Evolutionary conservation across 2,113 vertebrate species (phyloP).

Genomic region (Isurus oxyrinchus): DNA sequence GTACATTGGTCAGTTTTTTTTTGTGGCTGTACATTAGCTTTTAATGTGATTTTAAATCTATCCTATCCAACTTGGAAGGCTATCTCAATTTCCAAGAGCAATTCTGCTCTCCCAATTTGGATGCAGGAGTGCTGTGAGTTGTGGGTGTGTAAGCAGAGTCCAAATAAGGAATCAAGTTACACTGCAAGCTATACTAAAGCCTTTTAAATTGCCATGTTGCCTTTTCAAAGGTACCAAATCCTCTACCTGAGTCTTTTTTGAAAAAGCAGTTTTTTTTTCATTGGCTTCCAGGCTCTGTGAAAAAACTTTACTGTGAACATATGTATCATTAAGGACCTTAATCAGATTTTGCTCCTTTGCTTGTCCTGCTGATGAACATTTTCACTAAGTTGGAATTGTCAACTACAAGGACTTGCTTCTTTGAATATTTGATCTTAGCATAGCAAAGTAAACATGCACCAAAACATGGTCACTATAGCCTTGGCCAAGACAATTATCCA

Average conservation of each 20-base stretch:
- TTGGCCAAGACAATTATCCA: not conserved
- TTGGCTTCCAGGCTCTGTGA: not conserved
- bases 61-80: too few species aligned
- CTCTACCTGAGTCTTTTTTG: not conserved
- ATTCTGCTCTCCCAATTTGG: too few species aligned
- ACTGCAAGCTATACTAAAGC: not conserved
- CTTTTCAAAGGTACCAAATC: not conserved
- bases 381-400: not conserved
- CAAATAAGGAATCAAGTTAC: not conserved
- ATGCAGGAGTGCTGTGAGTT: too few species aligned
- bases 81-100: too few species aligned
- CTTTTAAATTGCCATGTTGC: not conserved
- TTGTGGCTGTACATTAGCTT: too few species aligned
- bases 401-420: not conserved
- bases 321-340: not conserved
- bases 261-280: not conserved
- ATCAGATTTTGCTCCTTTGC: not conserved
- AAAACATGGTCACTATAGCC: not conserved
- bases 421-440: not conserved
- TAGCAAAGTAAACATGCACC: not conserved
- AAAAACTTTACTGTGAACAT: not conserved
- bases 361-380: too few species aligned
- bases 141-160: too few species aligned
- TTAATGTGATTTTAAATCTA: too few species aligned
- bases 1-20: too few species aligned